Evolutionary conservation across 2,113 vertebrate genomes (phyloP).

Genomic region (Arenaria interpres): DNA sequence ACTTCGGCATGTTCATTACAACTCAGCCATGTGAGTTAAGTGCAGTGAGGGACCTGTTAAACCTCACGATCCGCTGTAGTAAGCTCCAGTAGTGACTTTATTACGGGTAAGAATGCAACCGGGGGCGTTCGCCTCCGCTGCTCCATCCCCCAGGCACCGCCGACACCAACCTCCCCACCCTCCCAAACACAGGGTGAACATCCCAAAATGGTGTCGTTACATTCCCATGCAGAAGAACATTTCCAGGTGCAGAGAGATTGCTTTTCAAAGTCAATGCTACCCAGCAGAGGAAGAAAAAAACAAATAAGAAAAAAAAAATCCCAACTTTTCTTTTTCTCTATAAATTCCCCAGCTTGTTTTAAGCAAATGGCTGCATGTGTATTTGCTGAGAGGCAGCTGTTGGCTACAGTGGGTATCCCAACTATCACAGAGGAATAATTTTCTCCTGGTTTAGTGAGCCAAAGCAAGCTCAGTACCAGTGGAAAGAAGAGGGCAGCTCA

Average conservation of each 20-base stretch:
- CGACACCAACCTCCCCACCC: not conserved
- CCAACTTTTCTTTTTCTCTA: not conserved
- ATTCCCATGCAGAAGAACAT: not conserved
- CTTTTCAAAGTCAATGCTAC: not conserved
- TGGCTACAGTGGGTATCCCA: not conserved
- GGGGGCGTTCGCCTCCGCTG: not conserved
- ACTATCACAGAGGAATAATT: not conserved
- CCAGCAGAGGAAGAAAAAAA: not conserved
- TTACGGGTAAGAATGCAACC: not conserved
- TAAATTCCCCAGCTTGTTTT: not conserved
- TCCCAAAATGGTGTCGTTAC: not conserved
- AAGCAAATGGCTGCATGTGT: not conserved
- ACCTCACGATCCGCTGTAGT: not conserved
- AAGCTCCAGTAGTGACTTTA: not conserved
- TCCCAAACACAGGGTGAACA: not conserved
- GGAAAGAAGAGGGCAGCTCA: not conserved
- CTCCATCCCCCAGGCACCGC: not conserved
- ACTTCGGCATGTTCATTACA: conserved; percentile 13
- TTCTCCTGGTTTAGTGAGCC: not conserved
- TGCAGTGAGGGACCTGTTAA: conserved; percentile 33
- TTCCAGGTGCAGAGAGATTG: not conserved
- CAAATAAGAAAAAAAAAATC: not conserved
- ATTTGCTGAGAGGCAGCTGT: not conserved
- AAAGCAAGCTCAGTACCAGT: not conserved
- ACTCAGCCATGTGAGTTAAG: not conserved